These are phyloP conservation scores for Drosophila cardini DNA, from an alignment of 1,140 invertebrate genomes.

Conservation along the genomic window DNA sequence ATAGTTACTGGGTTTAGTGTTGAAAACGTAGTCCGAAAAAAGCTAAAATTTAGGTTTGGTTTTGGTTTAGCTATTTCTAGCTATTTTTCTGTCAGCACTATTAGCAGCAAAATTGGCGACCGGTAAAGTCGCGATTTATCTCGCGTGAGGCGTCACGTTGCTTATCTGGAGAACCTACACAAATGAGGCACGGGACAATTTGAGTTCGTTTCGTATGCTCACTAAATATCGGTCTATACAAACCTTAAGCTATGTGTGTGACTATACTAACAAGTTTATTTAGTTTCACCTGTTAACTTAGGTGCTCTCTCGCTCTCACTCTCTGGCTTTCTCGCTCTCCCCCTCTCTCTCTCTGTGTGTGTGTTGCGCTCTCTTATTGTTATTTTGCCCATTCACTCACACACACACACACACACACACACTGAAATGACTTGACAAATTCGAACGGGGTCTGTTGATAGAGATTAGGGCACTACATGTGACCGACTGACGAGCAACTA, in stretches of 20 bases:
- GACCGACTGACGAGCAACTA: conserved; percentile 9
- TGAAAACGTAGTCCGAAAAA: too few species aligned
- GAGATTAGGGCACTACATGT: conserved; percentile 41
- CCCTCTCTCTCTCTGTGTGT: not conserved
- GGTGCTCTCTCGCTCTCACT: not conserved
- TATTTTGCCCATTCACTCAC: not conserved
- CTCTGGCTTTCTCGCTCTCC: conserved; percentile 2
- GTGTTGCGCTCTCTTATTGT: not conserved
- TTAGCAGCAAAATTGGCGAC: not conserved
- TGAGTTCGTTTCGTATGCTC: conserved; percentile 12
- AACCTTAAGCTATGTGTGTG: conserved; percentile 21
- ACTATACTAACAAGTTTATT: conserved; percentile 37
- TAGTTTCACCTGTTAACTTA: conserved; percentile 43
- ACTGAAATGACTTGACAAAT: conserved; percentile 36
- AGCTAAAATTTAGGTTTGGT: too few species aligned
- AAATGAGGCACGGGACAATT: conserved; percentile 21
- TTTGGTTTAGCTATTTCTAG: too few species aligned
- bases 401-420: not conserved
- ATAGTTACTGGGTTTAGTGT: too few species aligned
- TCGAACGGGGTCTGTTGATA: conserved; percentile 12
- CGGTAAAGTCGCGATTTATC: conserved; percentile 54
- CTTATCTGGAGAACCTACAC: conserved; percentile 65
- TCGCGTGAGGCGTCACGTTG: conserved; percentile 75
- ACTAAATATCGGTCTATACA: conserved; percentile 49
- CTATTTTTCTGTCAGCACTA: too few species aligned